Base-by-base conservation (phyloP, 1,140 invertebrate genomes). In the Schmidtea mediterranea region DNA sequence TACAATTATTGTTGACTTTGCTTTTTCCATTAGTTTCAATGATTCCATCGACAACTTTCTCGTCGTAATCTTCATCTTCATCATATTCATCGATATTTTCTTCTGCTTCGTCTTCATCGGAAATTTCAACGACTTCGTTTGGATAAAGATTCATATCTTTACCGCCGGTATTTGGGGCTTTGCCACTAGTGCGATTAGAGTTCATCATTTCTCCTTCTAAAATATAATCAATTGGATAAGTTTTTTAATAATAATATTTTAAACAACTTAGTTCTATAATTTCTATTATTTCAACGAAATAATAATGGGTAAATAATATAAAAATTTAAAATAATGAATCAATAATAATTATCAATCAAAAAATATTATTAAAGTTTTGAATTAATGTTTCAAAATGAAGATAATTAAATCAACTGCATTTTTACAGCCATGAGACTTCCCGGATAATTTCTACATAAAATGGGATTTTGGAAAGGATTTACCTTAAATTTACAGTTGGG, bases 1-100 rank as follows among this genome's bases (percentile, higher is more conserved):
- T 60, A 54, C 62, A 50, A 55, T 61, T 60, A 49, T 61, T 57
- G 46, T 78, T 58, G 60, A 76, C 71, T 49, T 76, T 72, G 59
- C 76, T 75, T 62, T 80, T 77, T 43, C 80, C 72, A 53, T 74
- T 70, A 56, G 70, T 72, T 49, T 79, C 69, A 53, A 74, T 75
- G 51, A 78, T 66, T 55, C 74, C 62, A 18, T 59, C 58, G 53
- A 62, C 59, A 45, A 59, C 63, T 52, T 75, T 72, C 48, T 68
- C 70, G 45, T 69, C 69, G 49, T 69, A 66, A 22, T 67, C 67
- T 23, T 64, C 62, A 13, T 68, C 68, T n/a, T 60, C 60, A 8
- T 55, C 58, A 51, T 61, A 58, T 12, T 57, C 56, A 19, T 52
- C 54, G 1, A 59, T 63, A 21, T 54, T 56, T 37, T 50, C 51